Conservation (phyloP, 2,888 invertebrate species). For the Pyrrhia umbra region DNA sequence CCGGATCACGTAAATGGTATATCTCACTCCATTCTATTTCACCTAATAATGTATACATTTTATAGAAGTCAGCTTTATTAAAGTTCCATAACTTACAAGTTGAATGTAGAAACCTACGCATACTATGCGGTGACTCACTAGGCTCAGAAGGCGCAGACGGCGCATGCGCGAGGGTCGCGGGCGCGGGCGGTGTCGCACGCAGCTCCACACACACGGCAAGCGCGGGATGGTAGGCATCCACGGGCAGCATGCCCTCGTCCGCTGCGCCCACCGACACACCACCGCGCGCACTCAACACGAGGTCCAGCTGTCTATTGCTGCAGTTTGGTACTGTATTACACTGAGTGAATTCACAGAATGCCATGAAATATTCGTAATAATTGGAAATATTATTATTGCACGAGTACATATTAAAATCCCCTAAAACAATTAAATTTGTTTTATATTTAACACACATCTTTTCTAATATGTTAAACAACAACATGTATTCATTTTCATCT, state of each 20-base stretch:
- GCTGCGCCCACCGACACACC: slow-evolving; percentile 26
- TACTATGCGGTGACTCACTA: not conserved
- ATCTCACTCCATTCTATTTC: too few species aligned
- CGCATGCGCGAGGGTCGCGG: not conserved
- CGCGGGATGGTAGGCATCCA: slow-evolving; percentile 1
- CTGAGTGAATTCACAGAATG: slow-evolving; percentile 46
- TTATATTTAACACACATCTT: not conserved
- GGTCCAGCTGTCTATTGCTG: slow-evolving; percentile 30
- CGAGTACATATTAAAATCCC: not conserved
- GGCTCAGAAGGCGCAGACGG: not conserved
- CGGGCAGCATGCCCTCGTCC: slow-evolving; percentile 13
- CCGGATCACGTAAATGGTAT: too few species aligned
- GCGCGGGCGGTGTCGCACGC: not conserved
- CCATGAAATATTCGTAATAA: slow-evolving; percentile 26
- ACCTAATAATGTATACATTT: not conserved
- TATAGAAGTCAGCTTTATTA: not conserved
- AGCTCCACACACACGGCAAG: not conserved
- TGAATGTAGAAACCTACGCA: not conserved
- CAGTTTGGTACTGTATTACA: slow-evolving; percentile 39
- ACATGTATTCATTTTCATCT: too few species aligned
- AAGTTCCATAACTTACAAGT: too few species aligned
- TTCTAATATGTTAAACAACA: too few species aligned
- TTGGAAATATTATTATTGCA: slow-evolving; percentile 1
- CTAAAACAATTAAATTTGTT: not conserved
- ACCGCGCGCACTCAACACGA: slow-evolving; percentile 34